Percentiles rank a stretch among this genome's conserved stretches.
Evolutionary conservation across 2,888 invertebrate genomes (phyloP).

Genomic region (Erpobdella octoculata): DNA sequence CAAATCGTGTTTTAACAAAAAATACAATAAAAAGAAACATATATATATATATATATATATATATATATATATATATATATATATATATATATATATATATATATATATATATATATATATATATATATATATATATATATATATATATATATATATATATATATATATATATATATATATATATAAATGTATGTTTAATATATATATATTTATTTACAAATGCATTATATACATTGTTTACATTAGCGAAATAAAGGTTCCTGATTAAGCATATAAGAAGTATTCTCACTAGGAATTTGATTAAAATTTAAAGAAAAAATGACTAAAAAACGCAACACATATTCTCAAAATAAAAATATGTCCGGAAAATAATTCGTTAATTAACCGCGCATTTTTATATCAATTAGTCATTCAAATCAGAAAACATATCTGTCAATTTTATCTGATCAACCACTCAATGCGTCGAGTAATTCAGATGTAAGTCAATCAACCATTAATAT

Average conservation of each 20-base stretch:
- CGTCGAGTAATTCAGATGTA: not conserved
- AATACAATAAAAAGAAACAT: constrained; percentile 11
- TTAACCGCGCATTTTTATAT: not conserved
- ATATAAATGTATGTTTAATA: not conserved
- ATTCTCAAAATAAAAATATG: no score
- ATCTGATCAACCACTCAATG: not conserved
- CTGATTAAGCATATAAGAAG: no score
- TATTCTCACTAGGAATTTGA: no score
- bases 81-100: constrained; percentile 18
- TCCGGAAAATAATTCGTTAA: no score
- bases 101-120: constrained; percentile 28
- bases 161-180: not conserved
- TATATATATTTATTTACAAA: no score
- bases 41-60: constrained; percentile 23
- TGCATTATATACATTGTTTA: no score
- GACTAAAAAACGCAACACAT: no score
- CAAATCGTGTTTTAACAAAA: no score
- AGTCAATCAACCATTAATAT: not conserved
- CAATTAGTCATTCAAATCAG: not conserved
- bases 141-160: constrained; percentile 19
- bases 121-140: constrained; percentile 27
- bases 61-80: constrained; percentile 22
- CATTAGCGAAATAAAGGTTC: no score
- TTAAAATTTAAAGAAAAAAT: no score
- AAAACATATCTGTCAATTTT: not conserved